A percentile compares a stretch with the other conserved stretches of the same genome.
These are phyloP conservation scores for Chloropsis cyanopogon DNA, from an alignment of 2,113 vertebrate genomes.

Conservation along the genomic window DNA sequence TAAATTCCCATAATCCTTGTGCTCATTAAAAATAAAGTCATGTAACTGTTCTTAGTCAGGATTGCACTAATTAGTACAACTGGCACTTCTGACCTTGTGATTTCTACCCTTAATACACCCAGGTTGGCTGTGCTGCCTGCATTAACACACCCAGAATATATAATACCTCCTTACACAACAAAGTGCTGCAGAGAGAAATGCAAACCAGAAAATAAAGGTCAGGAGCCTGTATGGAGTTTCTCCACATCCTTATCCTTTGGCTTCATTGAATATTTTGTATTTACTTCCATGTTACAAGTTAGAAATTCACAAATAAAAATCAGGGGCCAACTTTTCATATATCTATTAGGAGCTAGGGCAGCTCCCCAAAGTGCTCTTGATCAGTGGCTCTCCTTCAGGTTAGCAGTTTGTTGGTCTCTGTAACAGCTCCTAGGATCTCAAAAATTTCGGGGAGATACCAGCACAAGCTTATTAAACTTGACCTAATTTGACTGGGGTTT, in stretches of 20 bases:
- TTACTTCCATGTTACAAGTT: background rate
- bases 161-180: background rate
- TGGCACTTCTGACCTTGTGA: slow-evolving; percentile 33
- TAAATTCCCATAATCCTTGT: slow-evolving; percentile 48
- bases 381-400: background rate
- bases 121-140: background rate
- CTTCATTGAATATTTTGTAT: background rate
- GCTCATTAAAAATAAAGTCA: slow-evolving; percentile 40
- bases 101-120: background rate
- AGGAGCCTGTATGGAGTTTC: background rate
- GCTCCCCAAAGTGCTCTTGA: background rate
- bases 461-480: background rate
- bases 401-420: background rate
- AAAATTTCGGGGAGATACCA: background rate
- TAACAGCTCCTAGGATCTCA: background rate
- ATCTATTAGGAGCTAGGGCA: background rate
- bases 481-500: background rate
- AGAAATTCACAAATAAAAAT: background rate
- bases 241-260: background rate
- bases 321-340: background rate
- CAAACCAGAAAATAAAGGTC: background rate
- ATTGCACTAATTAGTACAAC: slow-evolving; percentile 4
- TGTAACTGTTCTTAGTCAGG: slow-evolving; percentile 36
- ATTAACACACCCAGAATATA: background rate
- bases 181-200: background rate